Evolutionary conservation across 2,888 invertebrate species (phyloP).

Genomic region (Ferrisia virgata): DNA sequence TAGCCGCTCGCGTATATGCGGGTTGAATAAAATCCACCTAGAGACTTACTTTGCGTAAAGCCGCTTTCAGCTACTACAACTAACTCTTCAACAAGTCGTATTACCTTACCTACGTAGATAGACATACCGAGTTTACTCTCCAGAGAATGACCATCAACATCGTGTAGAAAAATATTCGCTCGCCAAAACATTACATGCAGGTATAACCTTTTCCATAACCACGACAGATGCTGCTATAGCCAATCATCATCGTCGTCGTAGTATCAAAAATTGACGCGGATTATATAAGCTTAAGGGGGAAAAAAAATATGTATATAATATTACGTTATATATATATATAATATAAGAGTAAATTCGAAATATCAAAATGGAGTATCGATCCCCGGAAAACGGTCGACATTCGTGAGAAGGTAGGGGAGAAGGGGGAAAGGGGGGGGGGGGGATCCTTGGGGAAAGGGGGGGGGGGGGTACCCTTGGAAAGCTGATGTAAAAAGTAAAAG

Average conservation of each 20-base stretch:
- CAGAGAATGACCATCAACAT: neutral
- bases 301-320: too few species aligned
- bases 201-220: neutral
- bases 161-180: neutral
- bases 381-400: constrained; percentile 25
- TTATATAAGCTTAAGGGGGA: neutral
- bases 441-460: neutral
- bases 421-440: too few species aligned
- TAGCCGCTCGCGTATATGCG: neutral
- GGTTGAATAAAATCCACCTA: neutral
- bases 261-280: neutral
- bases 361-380: constrained; percentile 46
- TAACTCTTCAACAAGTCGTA: constrained; percentile 18
- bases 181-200: neutral
- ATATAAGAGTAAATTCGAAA: constrained; percentile 43
- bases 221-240: too few species aligned
- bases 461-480: constrained; percentile 9
- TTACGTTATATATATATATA: neutral
- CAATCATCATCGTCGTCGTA: neutral
- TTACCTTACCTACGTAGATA: too few species aligned
- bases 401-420: too few species aligned
- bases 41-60: neutral
- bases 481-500: constrained; percentile 43
- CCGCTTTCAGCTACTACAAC: constrained; percentile 3
- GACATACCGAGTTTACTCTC: neutral